Evolutionary conservation across 2,113 vertebrate species (phyloP).

Genomic region (Entelurus aequoreus): DNA sequence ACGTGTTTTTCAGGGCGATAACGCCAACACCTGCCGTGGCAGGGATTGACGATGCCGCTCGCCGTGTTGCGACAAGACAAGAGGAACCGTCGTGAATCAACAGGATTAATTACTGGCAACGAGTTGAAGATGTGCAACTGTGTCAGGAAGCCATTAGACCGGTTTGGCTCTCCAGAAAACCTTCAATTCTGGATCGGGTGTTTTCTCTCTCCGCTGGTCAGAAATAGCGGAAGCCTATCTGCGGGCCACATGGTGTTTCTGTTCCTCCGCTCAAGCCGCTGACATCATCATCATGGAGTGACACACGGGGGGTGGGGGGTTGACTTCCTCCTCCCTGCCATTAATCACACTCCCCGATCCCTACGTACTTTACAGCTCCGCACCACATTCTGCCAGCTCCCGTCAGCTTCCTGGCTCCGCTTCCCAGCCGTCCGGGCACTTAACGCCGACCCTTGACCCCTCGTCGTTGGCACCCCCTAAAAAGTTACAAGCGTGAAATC

Average conservation of each 20-base stretch:
- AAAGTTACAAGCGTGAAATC: slow-evolving; percentile 8
- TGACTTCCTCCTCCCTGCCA: slow-evolving; percentile 63
- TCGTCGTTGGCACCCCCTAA: slow-evolving; percentile 13
- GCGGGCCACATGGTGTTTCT: slow-evolving; percentile 52
- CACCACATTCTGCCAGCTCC: slow-evolving; percentile 43
- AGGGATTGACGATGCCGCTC: not conserved
- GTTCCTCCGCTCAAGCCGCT: slow-evolving; percentile 51
- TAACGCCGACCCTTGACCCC: slow-evolving; percentile 37
- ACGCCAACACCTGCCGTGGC: not conserved
- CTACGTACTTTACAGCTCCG: slow-evolving; percentile 44
- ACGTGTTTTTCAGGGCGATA: not conserved
- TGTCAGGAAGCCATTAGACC: not conserved
- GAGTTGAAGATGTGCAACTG: slow-evolving; percentile 8
- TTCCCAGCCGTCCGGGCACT: slow-evolving; percentile 29
- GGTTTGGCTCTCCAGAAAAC: not conserved
- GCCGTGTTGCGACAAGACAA: slow-evolving; percentile 10
- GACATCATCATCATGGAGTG: slow-evolving; percentile 58
- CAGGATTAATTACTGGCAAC: not conserved
- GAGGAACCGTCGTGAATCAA: not conserved
- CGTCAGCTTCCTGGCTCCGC: slow-evolving; percentile 33
- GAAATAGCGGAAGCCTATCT: slow-evolving; percentile 58
- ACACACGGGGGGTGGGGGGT: slow-evolving; percentile 21
- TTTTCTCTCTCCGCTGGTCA: slow-evolving; percentile 17
- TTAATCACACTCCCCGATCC: slow-evolving; percentile 54
- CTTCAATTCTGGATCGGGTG: not conserved